A percentile compares a stretch with the other conserved stretches of the same genome.
phyloP scores from a whole-genome alignment of 2,888 invertebrate genomes.

The Linnaemya tessellans region DNA sequence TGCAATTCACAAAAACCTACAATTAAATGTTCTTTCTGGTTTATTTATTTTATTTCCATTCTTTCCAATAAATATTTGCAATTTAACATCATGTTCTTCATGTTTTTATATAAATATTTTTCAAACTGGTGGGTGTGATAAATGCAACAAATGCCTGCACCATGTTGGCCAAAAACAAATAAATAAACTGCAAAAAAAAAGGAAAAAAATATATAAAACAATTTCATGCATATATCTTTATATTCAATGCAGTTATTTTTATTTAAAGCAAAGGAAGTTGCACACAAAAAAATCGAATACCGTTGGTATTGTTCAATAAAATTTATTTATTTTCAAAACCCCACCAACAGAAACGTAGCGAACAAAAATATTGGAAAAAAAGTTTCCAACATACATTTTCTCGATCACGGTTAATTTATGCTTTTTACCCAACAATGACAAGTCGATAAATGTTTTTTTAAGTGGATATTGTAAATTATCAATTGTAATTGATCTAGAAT shows the following conservation, averaged over 20 bases:
- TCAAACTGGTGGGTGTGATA: constrained; percentile 67
- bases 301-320: constrained; percentile 39
- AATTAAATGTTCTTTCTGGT: constrained; percentile 42
- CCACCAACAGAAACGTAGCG: neutral
- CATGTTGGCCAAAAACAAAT: constrained; percentile 40
- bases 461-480: constrained; percentile 70
- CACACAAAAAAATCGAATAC: neutral
- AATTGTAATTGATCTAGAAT: constrained; percentile 69
- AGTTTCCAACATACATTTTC: constrained; percentile 62
- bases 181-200: neutral
- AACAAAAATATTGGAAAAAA: constrained; percentile 14
- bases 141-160: constrained; percentile 64
- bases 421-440: constrained; percentile 56
- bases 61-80: constrained; percentile 45
- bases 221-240: neutral
- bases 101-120: constrained; percentile 34
- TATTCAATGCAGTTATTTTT: constrained; percentile 35
- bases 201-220: too few species aligned
- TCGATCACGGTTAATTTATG: constrained; percentile 49
- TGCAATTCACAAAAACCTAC: constrained; percentile 7
- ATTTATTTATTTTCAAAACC: constrained; percentile 46
- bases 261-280: constrained; percentile 60
- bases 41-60: constrained; percentile 54
- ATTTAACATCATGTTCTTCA: constrained; percentile 28
- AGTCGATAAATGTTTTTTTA: constrained; percentile 68